phyloP scores from a whole-genome alignment of 2,888 invertebrate species.

The Calliphora vomitoria region DNA sequence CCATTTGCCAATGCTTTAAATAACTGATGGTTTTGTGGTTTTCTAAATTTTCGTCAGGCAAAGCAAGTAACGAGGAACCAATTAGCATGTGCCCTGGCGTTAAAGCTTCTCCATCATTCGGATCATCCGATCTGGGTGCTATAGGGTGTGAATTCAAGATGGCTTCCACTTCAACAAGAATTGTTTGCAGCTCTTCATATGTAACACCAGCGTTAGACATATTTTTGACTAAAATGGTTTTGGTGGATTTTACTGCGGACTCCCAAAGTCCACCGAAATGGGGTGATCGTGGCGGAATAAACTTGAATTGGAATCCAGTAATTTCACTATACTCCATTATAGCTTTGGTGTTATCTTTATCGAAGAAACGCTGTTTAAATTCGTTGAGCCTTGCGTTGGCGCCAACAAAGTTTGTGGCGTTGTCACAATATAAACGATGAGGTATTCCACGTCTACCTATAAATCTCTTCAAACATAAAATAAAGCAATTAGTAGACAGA shows the following conservation, averaged over 20 bases:
- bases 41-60: constrained; percentile 5
- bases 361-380: too few relatives aligned
- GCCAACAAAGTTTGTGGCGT: constrained; percentile 40
- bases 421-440: constrained; percentile 19
- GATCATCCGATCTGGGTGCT: constrained; percentile 2
- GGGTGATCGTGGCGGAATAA: too few relatives aligned
- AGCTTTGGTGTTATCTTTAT: too few relatives aligned
- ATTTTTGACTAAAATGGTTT: too few relatives aligned
- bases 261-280: too few relatives aligned
- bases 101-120: constrained; percentile 1
- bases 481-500: constrained; percentile 35
- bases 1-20: too few relatives aligned
- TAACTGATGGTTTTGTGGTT: too few relatives aligned
- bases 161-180: neutral
- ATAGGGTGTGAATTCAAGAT: neutral
- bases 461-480: constrained; percentile 17
- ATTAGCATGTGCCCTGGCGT: constrained; percentile 31
- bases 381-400: neutral
- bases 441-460: constrained; percentile 36
- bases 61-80: constrained; percentile 10
- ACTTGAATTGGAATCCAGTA: too few relatives aligned
- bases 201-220: neutral
- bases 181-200: neutral
- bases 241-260: too few relatives aligned
- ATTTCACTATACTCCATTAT: too few relatives aligned